Percentiles rank a stretch among this genome's conserved stretches.
Evolutionary conservation across 2,888 invertebrate species (phyloP).

Genomic region (Atrina japonica): DNA sequence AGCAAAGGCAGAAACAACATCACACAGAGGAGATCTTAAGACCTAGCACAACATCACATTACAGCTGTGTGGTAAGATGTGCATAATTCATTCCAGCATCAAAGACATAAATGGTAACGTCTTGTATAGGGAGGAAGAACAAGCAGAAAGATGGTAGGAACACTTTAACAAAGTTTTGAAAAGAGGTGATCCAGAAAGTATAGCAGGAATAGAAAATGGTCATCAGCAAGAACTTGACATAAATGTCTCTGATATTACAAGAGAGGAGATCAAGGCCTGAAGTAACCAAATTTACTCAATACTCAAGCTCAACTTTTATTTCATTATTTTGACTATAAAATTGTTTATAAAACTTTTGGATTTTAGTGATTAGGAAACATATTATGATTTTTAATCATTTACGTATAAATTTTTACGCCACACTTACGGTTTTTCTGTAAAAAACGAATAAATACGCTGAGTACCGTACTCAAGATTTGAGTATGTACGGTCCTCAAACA

Average conservation of each 20-base stretch:
- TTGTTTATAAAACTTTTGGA: too few relatives aligned
- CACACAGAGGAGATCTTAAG: not conserved
- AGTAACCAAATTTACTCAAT: too few relatives aligned
- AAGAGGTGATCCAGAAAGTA: not conserved
- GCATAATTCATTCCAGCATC: not conserved
- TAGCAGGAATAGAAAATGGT: not conserved
- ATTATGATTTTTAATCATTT: too few relatives aligned
- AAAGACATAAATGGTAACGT: not conserved
- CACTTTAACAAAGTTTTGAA: not conserved
- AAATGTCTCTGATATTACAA: not conserved
- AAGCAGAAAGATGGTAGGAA: slow-evolving; percentile 1
- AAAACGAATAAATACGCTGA: too few relatives aligned
- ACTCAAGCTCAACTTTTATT: too few relatives aligned
- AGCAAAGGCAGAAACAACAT: not conserved
- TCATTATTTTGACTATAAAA: too few relatives aligned
- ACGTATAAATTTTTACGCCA: too few relatives aligned
- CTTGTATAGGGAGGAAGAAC: not conserved
- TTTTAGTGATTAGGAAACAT: too few relatives aligned
- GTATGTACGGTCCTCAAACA: too few relatives aligned
- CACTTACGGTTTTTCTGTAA: too few relatives aligned
- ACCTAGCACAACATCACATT: slow-evolving; percentile 3
- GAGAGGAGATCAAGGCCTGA: too few relatives aligned
- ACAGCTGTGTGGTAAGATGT: not conserved
- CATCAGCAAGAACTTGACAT: not conserved
- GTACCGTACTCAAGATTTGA: too few relatives aligned